These are phyloP conservation scores for Tichodroma muraria DNA, from an alignment of 2,113 vertebrate species.

Conservation along the genomic window DNA sequence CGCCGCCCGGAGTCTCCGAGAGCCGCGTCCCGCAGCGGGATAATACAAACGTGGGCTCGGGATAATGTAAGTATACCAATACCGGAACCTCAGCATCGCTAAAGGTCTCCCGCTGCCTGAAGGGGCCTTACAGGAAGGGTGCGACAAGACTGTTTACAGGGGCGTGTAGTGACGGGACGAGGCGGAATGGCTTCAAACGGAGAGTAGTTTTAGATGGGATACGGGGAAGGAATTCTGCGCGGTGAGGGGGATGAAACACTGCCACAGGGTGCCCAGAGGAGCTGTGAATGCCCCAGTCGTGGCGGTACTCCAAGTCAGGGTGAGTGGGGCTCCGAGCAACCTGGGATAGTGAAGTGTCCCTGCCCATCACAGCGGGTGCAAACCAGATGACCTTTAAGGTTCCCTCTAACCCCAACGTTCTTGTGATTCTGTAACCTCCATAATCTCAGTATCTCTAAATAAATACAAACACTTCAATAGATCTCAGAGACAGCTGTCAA, in stretches of 20 bases:
- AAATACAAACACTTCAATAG: background rate
- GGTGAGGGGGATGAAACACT: background rate
- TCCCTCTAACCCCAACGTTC: background rate
- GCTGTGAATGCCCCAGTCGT: rapidly evolving
- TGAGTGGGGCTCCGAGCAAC: background rate
- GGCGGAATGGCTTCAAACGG: background rate
- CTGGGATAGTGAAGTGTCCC: background rate
- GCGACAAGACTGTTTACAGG: background rate
- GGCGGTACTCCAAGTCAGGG: background rate
- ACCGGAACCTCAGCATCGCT: rapidly evolving
- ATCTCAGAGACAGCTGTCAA: background rate
- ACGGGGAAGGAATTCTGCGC: rapidly evolving
- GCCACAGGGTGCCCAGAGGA: background rate
- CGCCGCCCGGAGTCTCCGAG: no score
- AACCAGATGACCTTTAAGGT: background rate
- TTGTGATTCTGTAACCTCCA: background rate
- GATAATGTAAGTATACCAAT: rapidly evolving
- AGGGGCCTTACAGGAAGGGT: background rate
- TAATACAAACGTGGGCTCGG: background rate
- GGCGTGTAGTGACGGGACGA: background rate
- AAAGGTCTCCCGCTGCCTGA: rapidly evolving
- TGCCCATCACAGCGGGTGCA: background rate
- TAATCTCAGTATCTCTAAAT: background rate
- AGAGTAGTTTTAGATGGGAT: background rate
- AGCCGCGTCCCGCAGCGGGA: no score